These are phyloP conservation scores for Paralichthys olivaceus DNA, from an alignment of 2,113 vertebrate species.

Conservation along the genomic window DNA sequence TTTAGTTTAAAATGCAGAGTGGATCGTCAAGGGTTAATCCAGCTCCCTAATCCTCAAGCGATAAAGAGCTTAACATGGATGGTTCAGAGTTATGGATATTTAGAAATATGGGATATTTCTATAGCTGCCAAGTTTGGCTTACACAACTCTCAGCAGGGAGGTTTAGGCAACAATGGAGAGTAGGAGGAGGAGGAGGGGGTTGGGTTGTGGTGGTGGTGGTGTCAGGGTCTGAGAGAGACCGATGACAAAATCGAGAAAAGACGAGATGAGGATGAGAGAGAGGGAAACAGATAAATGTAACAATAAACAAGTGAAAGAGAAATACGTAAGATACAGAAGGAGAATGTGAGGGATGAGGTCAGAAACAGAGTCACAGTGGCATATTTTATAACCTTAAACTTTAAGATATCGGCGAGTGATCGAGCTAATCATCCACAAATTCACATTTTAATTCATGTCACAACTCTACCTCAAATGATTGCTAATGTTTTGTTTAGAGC, in stretches of 20 bases:
- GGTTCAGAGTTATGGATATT: slow-evolving; percentile 59
- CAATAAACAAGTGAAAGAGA: not conserved
- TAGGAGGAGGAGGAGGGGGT: slow-evolving; percentile 7
- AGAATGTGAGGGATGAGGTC: slow-evolving; percentile 4
- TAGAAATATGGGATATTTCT: slow-evolving; percentile 59
- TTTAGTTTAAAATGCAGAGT: slow-evolving; percentile 47
- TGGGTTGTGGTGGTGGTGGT: not conserved
- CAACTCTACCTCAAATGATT: not conserved
- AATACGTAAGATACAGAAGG: not conserved
- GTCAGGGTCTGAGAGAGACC: not conserved
- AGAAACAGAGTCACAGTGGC: not conserved
- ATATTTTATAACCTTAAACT: too few species aligned
- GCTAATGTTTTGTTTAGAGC: not conserved
- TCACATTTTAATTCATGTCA: too few species aligned
- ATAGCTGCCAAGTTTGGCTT: slow-evolving; percentile 53
- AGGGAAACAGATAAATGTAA: slow-evolving; percentile 12
- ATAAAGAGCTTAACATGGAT: slow-evolving; percentile 68
- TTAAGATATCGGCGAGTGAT: too few species aligned
- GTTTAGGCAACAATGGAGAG: slow-evolving; percentile 33
- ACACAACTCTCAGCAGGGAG: slow-evolving; percentile 38
- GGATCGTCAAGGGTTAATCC: slow-evolving; percentile 60
- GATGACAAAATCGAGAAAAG: not conserved
- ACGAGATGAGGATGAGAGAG: not conserved
- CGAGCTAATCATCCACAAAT: too few species aligned
- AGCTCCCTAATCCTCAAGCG: slow-evolving; percentile 57